These are phyloP conservation scores for Apamea sordens DNA, from an alignment of 2,888 invertebrate genomes.

Conservation along the genomic window DNA sequence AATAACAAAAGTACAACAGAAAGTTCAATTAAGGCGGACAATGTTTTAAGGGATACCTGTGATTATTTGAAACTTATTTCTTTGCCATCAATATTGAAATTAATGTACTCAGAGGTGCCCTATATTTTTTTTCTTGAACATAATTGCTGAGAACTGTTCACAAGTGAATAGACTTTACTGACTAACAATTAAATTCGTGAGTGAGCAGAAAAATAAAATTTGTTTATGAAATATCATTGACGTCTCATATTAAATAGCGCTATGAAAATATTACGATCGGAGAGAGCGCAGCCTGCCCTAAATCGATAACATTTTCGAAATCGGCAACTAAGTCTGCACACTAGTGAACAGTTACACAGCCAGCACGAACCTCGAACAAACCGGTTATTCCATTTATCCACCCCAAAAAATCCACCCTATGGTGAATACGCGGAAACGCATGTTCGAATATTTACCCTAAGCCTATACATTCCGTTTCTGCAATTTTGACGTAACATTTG, in stretches of 20 bases:
- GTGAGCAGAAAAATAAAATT: not conserved
- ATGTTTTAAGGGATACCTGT: not conserved
- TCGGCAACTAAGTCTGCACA: not conserved
- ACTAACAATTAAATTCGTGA: not conserved
- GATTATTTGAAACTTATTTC: not conserved
- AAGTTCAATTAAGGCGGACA: slow-evolving; percentile 19
- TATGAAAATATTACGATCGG: not conserved
- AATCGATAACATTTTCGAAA: slow-evolving; percentile 7
- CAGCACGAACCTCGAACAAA: slow-evolving; percentile 5
- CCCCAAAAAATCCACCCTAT: too few species aligned
- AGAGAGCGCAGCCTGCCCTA: not conserved
- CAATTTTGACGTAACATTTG: not conserved
- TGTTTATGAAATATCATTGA: not conserved
- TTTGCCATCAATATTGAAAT: not conserved
- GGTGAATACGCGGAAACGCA: not conserved
- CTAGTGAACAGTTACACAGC: not conserved
- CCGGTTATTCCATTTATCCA: not conserved
- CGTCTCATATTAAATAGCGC: not conserved
- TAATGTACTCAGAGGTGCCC: not conserved
- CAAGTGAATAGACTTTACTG: not conserved
- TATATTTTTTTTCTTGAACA: not conserved
- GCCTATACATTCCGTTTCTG: not conserved
- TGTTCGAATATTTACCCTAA: not conserved
- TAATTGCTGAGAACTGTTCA: not conserved
- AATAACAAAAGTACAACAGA: slow-evolving; percentile 2